Evolutionary conservation across 2,888 invertebrate species (phyloP), one percentile per base, ranked within the genome.

Genomic region (Acrobasis consociella): DNA sequence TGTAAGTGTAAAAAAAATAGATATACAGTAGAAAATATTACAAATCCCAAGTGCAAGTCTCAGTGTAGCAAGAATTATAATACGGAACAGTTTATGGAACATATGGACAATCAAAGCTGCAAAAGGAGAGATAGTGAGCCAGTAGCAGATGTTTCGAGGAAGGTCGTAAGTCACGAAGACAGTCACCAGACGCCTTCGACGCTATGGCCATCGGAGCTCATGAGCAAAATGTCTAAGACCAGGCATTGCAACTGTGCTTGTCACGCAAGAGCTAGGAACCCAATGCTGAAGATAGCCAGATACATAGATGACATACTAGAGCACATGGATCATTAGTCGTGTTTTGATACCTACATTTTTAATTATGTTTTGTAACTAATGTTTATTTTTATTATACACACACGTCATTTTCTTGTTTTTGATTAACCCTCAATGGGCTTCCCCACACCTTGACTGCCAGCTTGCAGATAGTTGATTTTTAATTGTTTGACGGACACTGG

Each of bases 241-340:
- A 63, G 62, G 58, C 62, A 64, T 42, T 76, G 72, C 66, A 69
- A 67, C 61, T 78, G 77, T 68, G 65, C 68, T 8, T 74, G 80
- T 66, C 70, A 76, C 22, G 72, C 68, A 42, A 77, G 70, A 66
- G 73, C 81, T 7, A 65, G 75, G 16, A 82, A 83, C 63, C 87
- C 88, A 1, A 86, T 90, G 81, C 64, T 84, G 39, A 80, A 85
- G 73, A 77, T 91, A 63, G 82, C 85, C 22, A 75, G 71, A 15
- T 85, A 84, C 65, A 82, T 91, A 49, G 87, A 90, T 64, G 78
- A 67, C 52, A 70, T 87, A 64, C 65, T 90, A 64, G 75, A 78
- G 62, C 83, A 89, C 64, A 73, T 83, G 39, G 77, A 82, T 49
- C 80, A 81, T 3, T 42, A 13, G 39, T 56, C 22, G 37, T 53